phyloP scores from a whole-genome alignment of 2,113 vertebrate species.

The Macquaria ambigua region DNA sequence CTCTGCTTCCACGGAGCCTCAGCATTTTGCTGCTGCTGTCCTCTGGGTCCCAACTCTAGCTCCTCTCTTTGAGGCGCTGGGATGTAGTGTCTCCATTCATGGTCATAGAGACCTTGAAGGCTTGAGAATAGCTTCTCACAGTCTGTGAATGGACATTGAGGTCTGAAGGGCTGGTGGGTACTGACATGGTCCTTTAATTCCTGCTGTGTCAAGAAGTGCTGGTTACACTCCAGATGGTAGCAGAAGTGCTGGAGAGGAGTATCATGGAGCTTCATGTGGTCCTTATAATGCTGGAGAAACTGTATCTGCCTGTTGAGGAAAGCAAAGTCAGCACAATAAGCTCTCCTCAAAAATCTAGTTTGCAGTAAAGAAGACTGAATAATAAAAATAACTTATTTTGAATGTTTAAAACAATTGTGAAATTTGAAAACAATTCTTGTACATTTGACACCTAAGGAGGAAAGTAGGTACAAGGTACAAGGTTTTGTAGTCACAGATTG shows the following conservation, averaged over 20 bases:
- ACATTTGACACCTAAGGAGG: not conserved
- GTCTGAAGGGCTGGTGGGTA: conserved; percentile 83
- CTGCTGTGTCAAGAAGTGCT: conserved; percentile 87
- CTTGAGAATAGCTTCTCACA: conserved; percentile 89
- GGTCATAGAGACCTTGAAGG: conserved; percentile 88
- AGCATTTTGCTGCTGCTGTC: conserved; percentile 27
- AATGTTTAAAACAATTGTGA: not conserved
- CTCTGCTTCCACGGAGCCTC: conserved; percentile 85
- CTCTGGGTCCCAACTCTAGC: conserved; percentile 15
- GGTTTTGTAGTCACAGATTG: not conserved
- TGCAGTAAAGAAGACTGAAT: not conserved
- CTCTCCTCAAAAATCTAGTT: not conserved
- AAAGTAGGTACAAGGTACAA: too few species aligned
- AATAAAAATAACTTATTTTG: not conserved
- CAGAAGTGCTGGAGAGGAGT: conserved; percentile 91
- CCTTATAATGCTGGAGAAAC: conserved; percentile 91
- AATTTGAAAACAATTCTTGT: not conserved
- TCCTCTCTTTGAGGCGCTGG: conserved; percentile 68
- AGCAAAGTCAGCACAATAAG: not conserved
- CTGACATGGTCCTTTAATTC: conserved; percentile 89
- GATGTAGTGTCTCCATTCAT: conserved; percentile 93
- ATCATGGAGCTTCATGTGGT: conserved; percentile 92
- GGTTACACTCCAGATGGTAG: conserved; percentile 91
- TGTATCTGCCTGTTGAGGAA: conserved; percentile 66
- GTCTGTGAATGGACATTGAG: conserved; percentile 88